Conservation (phyloP, 2,797 vertebrate genomes). For the Salmo trutta region DNA sequence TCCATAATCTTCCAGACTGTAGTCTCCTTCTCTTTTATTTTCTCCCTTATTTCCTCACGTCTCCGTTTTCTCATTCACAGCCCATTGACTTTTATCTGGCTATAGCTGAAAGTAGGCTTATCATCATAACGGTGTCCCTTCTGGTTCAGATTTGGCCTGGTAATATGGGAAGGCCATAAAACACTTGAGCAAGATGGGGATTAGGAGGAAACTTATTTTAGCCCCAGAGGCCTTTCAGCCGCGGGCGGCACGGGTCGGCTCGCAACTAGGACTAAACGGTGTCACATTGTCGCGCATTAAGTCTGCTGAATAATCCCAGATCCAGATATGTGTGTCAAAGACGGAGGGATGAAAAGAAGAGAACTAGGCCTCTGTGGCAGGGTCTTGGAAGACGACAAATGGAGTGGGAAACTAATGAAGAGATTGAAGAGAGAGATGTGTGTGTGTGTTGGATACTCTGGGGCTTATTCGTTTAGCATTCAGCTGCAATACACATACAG, state of each 20-base stretch:
- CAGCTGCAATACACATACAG: neutral
- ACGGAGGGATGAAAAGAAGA: neutral
- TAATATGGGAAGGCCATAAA: neutral
- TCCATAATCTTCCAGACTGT: neutral
- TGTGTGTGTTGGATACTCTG: no score
- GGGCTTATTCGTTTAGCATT: neutral
- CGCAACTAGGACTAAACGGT: neutral
- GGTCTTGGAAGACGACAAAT: neutral
- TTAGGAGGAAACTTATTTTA: neutral
- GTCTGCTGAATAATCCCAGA: neutral
- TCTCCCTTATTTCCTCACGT: neutral
- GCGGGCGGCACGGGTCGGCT: neutral
- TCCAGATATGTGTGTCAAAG: neutral
- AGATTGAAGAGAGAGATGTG: neutral
- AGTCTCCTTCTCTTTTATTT: neutral
- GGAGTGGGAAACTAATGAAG: neutral
- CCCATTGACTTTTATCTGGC: neutral
- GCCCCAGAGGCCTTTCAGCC: neutral
- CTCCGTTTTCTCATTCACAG: neutral
- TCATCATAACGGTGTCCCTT: neutral
- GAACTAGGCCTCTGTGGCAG: neutral
- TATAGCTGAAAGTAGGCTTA: neutral
- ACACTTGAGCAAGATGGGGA: neutral
- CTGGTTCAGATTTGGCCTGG: neutral
- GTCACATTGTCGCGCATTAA: neutral